These are phyloP conservation scores for Coremacera marginata DNA, from an alignment of 2,888 invertebrate species.

Conservation along the genomic window DNA sequence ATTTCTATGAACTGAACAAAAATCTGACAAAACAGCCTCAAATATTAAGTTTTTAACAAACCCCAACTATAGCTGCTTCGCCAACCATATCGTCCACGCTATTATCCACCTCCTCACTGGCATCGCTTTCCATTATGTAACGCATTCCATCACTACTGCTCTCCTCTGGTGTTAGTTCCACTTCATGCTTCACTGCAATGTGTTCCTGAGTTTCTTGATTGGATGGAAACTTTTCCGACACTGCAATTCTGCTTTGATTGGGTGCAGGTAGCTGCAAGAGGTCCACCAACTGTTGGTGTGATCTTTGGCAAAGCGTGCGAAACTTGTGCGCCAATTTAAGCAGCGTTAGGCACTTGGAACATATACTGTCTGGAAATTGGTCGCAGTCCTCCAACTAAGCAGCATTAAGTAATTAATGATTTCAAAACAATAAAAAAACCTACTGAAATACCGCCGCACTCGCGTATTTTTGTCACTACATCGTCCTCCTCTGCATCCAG, in stretches of 20 bases:
- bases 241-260: conserved; percentile 44
- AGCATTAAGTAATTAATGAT: neutral
- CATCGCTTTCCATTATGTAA: conserved; percentile 14
- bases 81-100: neutral
- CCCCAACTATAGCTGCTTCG: neutral
- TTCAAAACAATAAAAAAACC: neutral
- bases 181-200: neutral
- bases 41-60: neutral
- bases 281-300: conserved; percentile 61
- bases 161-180: neutral
- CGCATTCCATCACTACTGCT: conserved; percentile 8
- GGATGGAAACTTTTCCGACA: neutral
- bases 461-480: conserved; percentile 51
- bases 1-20: conserved; percentile 10
- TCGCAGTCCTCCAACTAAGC: conserved; percentile 49
- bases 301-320: conserved; percentile 64
- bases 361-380: conserved; percentile 54
- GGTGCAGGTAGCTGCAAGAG: conserved; percentile 49
- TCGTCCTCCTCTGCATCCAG: conserved; percentile 35
- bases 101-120: neutral
- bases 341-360: conserved; percentile 60
- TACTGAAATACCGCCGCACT: conserved; percentile 58
- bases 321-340: conserved; percentile 64
- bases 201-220: neutral
- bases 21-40: neutral